Conservation (phyloP, 2,888 invertebrate genomes). For the Troglohyphantes excavatus region DNA sequence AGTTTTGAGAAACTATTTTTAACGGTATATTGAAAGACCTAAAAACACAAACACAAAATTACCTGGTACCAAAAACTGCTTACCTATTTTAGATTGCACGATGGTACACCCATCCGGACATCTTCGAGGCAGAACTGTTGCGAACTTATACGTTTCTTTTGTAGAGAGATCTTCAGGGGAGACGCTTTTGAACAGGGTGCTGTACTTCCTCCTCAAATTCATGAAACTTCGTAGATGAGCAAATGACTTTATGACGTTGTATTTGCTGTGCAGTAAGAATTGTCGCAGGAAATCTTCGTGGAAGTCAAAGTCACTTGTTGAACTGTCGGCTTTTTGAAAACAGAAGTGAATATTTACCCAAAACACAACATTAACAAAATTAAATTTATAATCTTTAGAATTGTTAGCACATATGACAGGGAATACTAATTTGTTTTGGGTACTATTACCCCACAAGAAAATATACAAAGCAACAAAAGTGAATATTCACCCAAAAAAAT, state of each 20-base stretch:
- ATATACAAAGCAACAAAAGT: too few relatives aligned
- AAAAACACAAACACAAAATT: too few relatives aligned
- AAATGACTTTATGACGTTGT: background rate
- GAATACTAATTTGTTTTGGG: too few relatives aligned
- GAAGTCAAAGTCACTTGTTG: background rate
- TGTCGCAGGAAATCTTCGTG: constrained; percentile 13
- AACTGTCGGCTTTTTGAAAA: background rate
- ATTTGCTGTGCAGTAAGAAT: background rate
- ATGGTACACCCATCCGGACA: constrained; percentile 16
- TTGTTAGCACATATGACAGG: too few relatives aligned
- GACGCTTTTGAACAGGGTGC: background rate
- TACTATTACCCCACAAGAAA: too few relatives aligned
- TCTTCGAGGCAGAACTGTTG: background rate
- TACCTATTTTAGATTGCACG: background rate
- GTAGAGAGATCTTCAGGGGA: background rate
- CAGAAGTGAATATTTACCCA: too few relatives aligned
- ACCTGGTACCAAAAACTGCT: too few relatives aligned
- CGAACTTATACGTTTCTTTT: background rate
- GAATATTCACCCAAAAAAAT: too few relatives aligned
- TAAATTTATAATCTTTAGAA: too few relatives aligned
- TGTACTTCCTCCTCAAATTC: background rate
- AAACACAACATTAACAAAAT: too few relatives aligned
- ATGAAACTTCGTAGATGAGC: background rate
- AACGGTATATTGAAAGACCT: too few relatives aligned
- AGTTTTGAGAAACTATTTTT: too few relatives aligned